These are phyloP conservation scores for Drosophila murphyi DNA, from an alignment of 1,140 invertebrate genomes.

Conservation along the genomic window DNA sequence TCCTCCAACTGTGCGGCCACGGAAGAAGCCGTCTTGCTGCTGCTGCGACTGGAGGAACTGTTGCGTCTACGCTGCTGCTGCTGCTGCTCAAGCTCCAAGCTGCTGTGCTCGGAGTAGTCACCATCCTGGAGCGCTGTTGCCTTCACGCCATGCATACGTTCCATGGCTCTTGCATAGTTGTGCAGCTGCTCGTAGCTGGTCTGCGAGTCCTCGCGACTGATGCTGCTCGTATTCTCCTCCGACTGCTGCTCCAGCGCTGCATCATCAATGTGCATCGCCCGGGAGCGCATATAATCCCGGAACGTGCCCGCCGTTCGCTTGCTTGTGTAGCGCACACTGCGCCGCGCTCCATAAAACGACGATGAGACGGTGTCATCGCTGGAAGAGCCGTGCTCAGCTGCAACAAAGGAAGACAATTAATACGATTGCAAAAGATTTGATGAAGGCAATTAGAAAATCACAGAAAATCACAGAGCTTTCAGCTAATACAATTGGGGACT, in stretches of 20 bases:
- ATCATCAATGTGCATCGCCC: constrained; percentile 75
- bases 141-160: constrained; percentile 64
- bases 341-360: constrained; percentile 79
- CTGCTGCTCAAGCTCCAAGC: constrained; percentile 45
- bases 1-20: constrained; percentile 46
- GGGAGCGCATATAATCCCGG: constrained; percentile 77
- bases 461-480: too few relatives aligned
- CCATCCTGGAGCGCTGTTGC: constrained; percentile 38
- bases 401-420: background rate
- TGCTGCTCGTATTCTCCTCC: constrained; percentile 75
- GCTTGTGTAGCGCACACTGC: constrained; percentile 81
- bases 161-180: constrained; percentile 59
- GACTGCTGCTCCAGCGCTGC: constrained; percentile 63
- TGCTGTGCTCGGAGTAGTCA: constrained; percentile 57
- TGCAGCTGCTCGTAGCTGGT: constrained; percentile 72
- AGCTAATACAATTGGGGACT: too few relatives aligned
- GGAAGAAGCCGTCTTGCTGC: constrained; percentile 34
- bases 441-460: too few relatives aligned
- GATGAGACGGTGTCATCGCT: constrained; percentile 81
- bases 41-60: constrained; percentile 49
- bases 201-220: constrained; percentile 75
- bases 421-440: too few relatives aligned
- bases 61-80: constrained; percentile 38
- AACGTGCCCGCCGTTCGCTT: constrained; percentile 80
- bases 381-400: constrained; percentile 71